A percentile compares a stretch with the other conserved stretches of the same genome.
phyloP scores from a whole-genome alignment of 2,888 invertebrate genomes.

The Apamea anceps region DNA sequence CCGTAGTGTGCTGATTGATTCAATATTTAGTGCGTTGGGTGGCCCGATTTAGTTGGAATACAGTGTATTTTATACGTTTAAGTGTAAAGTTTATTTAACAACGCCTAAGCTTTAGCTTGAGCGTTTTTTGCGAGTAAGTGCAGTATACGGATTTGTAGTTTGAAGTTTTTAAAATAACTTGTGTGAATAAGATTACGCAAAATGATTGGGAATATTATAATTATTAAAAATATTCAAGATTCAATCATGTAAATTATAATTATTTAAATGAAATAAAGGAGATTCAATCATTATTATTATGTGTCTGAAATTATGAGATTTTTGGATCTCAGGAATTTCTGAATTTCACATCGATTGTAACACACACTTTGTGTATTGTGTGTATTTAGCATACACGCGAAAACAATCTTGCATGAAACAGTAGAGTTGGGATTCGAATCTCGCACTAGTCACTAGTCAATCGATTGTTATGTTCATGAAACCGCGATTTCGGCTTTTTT shows the following conservation, averaged over 20 bases:
- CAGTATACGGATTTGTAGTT: neutral
- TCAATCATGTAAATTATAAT: too few relatives aligned
- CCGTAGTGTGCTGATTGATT: slow-evolving; percentile 21
- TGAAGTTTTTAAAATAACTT: fast-evolving
- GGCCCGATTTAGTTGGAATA: slow-evolving; percentile 31
- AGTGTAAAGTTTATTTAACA: neutral
- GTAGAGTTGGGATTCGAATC: too few relatives aligned
- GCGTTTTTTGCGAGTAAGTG: slow-evolving; percentile 34
- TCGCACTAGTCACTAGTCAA: neutral
- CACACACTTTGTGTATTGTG: neutral
- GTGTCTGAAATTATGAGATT: neutral
- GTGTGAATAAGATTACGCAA: neutral
- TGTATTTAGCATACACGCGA: neutral
- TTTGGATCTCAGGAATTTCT: neutral
- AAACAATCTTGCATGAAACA: neutral
- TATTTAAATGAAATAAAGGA: too few relatives aligned
- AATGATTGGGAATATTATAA: too few relatives aligned
- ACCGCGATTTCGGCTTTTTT: neutral
- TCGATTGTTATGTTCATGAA: too few relatives aligned
- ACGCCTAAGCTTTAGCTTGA: neutral
- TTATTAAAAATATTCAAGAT: too few relatives aligned
- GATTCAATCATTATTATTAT: neutral
- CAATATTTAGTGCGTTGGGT: slow-evolving; percentile 3
- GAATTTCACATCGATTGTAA: neutral
- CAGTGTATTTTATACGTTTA: slow-evolving; percentile 19